Evolutionary conservation across 2,113 vertebrate genomes (phyloP).

Genomic region (Microcebus lehilahytsara): DNA sequence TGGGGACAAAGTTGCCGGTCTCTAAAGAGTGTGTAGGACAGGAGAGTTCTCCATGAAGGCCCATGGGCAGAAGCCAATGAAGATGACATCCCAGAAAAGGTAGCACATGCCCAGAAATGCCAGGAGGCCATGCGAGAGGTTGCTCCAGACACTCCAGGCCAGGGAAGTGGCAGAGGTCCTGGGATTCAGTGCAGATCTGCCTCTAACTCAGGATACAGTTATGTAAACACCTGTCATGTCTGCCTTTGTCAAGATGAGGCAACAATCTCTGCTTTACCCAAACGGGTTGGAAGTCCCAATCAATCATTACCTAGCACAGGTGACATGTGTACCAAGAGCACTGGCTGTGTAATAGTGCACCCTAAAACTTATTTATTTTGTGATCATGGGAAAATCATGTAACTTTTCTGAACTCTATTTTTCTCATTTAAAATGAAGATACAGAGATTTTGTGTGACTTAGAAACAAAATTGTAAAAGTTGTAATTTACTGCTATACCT

Average conservation of each 20-base stretch:
- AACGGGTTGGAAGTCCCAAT: not conserved
- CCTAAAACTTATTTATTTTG: not conserved
- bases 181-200: not conserved
- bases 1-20: not conserved
- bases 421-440: not conserved
- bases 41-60: not conserved
- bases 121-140: not conserved
- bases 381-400: not conserved
- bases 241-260: not conserved
- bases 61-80: not conserved
- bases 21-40: not conserved
- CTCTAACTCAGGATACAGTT: not conserved
- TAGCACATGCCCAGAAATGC: not conserved
- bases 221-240: not conserved
- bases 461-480: not conserved
- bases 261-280: not conserved
- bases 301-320: not conserved
- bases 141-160: not conserved
- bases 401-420: not conserved
- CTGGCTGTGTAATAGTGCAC: rapidly evolving
- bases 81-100: not conserved
- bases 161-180: not conserved
- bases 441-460: not conserved
- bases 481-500: not conserved
- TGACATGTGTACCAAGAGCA: not conserved